Base-by-base conservation (phyloP, 35 echinoderm and acorn worm species). In the Patiria miniata region DNA sequence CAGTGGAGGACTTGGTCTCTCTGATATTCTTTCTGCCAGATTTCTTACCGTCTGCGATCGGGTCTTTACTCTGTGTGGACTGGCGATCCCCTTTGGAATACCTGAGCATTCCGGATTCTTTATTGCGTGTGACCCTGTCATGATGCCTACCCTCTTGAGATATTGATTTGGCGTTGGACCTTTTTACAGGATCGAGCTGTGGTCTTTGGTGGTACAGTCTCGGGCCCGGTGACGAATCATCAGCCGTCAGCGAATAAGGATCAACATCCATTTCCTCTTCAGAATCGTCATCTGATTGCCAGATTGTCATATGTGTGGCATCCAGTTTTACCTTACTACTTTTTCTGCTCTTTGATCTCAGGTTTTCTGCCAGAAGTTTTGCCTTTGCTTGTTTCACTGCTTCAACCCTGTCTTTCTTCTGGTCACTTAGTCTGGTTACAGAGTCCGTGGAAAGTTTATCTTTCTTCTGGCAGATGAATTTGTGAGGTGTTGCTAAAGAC, bases 141-240 rank as follows among this genome's bases (percentile, higher is more conserved):
- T 47, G 42, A 47, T 47, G 12, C 42, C 42, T 4, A 12, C 12
- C 42, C 42, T 12, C 42, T 47, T 12, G 4, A 47, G 42, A 47
- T 4, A 12, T 6, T 4, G 4, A 12, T 47, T 47, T 47, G 42
- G 42, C 12, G 12, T 4, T 6, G 12, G 42, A 47, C 42, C 12
- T 47, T 12, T 47, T 47, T 4, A 12, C 4, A 47, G 42, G 42
- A 4, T 47, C 4, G 12, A 47, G 42, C 42, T 47, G 4, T 47
- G 42, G 30, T 73, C 65, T 7, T 2, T 15, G 26, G 65, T 30
- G 30, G 30, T 32, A 73, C 10, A 32, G 65, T 14, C 65, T 73
- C 14, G 65, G 65, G 34, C 65, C 65, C 29, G 65, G 65, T 6
- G 65, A 73, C 29, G 65, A 73, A 73, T 73, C 65, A 73, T 73